Conservation (phyloP, 1,140 invertebrate genomes). For the Batillaria attramentaria region DNA sequence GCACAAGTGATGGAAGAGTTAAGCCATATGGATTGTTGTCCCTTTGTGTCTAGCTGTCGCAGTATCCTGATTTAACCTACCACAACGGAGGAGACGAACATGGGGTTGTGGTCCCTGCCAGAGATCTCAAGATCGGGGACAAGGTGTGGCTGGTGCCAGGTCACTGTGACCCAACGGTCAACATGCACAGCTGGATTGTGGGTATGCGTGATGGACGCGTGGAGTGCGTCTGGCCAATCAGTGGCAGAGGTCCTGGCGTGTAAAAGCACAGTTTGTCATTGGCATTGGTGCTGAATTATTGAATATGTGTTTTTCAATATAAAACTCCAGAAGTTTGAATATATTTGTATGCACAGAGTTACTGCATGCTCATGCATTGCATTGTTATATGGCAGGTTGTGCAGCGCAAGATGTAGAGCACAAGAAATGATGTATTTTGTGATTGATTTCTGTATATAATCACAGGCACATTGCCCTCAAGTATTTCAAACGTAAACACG, state of each 20-base stretch:
- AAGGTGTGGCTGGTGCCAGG: conserved; percentile 48
- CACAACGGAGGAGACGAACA: conserved; percentile 50
- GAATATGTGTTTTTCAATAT: background rate
- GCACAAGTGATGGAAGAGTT: too few relatives aligned
- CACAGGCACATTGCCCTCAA: too few relatives aligned
- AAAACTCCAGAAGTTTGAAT: background rate
- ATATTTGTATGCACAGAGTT: background rate
- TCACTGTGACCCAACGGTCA: conserved; percentile 54
- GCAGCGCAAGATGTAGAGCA: too few relatives aligned
- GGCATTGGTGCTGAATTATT: too few relatives aligned
- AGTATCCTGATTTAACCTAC: conserved; percentile 31
- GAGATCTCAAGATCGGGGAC: conserved; percentile 40
- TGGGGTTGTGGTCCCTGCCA: conserved; percentile 38
- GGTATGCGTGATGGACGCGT: conserved; percentile 43
- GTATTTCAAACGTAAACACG: too few relatives aligned
- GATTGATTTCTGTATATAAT: too few relatives aligned
- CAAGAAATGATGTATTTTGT: too few relatives aligned
- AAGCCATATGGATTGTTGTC: too few relatives aligned
- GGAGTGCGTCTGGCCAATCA: conserved; percentile 46
- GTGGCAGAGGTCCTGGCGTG: conserved; percentile 44
- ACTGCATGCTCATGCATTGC: background rate
- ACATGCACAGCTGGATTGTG: conserved; percentile 52
- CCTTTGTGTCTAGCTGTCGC: background rate
- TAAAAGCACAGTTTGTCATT: background rate
- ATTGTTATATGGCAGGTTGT: background rate